Percentiles rank a stretch among this genome's conserved stretches.
phyloP scores from a whole-genome alignment of 1,140 invertebrate genomes.

The Drosophila suzukii region DNA sequence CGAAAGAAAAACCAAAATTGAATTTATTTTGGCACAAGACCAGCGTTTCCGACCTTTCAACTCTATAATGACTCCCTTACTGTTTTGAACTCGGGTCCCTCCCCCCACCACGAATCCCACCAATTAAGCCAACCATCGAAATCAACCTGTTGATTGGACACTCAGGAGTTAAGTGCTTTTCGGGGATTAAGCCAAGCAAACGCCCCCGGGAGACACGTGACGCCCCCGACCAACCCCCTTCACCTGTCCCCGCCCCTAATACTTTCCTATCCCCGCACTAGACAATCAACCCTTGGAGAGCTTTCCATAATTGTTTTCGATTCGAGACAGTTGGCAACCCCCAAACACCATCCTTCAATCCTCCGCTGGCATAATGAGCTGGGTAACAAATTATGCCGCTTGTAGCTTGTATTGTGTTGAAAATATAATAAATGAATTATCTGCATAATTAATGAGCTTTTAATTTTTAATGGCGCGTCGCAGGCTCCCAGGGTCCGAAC shows the following conservation, averaged over 20 bases:
- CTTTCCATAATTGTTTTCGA: constrained; percentile 73
- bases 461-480: constrained; percentile 79
- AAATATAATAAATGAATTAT: constrained; percentile 84
- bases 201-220: constrained; percentile 62
- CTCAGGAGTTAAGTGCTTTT: constrained; percentile 64
- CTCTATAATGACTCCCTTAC: no score
- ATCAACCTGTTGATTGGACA: constrained; percentile 66
- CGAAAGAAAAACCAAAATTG: not conserved
- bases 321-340: constrained; percentile 66
- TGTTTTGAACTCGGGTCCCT: not conserved
- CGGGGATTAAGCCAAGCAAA: constrained; percentile 48
- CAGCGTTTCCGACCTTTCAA: not conserved
- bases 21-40: not conserved
- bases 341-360: constrained; percentile 11
- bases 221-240: constrained; percentile 19
- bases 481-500: constrained; percentile 54
- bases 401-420: constrained; percentile 68
- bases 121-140: constrained; percentile 43
- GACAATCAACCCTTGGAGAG: constrained; percentile 46
- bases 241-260: not conserved
- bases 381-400: constrained; percentile 71
- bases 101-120: constrained; percentile 14
- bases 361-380: constrained; percentile 62
- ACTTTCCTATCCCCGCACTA: not conserved
- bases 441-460: constrained; percentile 83